Evolutionary conservation across 2,888 invertebrate species (phyloP), one percentile per base, ranked within the genome.

Genomic region (Galerucella pusilla): DNA sequence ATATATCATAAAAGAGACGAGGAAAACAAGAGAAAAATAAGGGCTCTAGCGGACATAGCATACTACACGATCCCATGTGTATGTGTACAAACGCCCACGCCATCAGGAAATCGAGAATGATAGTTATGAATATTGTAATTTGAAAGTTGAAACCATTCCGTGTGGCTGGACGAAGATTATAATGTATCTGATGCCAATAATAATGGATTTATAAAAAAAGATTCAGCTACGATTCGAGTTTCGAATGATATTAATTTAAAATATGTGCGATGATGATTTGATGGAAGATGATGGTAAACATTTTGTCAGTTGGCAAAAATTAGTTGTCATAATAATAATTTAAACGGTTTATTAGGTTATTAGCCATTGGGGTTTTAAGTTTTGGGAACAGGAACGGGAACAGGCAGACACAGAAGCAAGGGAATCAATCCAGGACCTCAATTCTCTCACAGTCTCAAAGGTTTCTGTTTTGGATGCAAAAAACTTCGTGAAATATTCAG

Each of bases 61-160:
- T 61, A 60, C 67, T 60, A 73, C 72, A 68, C 63, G 68, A 61
- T 63, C 73, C 68, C 60, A 73, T 69, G 25, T 70, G 61, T 72
- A 81, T 83, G 83, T 84, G 81, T 79, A 75, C 75, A 78, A 83
- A 83, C 84, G 83, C 85, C 85, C 84, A 85, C 85, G 81, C 84
- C 75, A 80, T 69, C 64, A 71, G 78, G 80, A 79, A 81, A 80
- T 81, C 76, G 49, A 73, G 63, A 63, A 68, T 25, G 73, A 67
- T 35, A 54, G 20, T 67, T 67, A 52, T 54, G 52, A 52, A 35
- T 67, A 35, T 67, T 67, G 67, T 67, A 52, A 67, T 63, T 35
- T 35, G 63, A 63, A n/a, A 63, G 28, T 63, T 63, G n/a, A 35
- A 35, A 63, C 9, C 63, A 57, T 63, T n/a, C 42, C 35, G 42